Percentiles rank a stretch among this genome's conserved stretches.
Evolutionary conservation across 2,888 invertebrate genomes (phyloP).

Genomic region (Cylindroiulus punctatus): DNA sequence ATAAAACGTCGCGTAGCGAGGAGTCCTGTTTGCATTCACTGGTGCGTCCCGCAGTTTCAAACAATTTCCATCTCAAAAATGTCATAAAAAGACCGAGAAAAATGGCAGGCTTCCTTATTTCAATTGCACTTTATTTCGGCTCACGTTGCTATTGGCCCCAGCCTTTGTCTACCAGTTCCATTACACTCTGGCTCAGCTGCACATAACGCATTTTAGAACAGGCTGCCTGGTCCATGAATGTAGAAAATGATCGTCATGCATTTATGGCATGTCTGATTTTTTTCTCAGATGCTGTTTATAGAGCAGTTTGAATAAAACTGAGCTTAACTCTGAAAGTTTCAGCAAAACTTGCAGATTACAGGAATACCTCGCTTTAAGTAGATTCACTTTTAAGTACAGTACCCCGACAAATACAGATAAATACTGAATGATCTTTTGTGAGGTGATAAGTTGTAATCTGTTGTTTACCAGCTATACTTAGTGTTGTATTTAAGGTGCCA

Average conservation of each 20-base stretch:
- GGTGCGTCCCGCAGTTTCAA: slow-evolving; percentile 21
- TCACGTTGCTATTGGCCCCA: background rate
- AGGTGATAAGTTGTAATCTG: too few relatives aligned
- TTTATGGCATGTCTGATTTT: background rate
- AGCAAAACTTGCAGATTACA: too few relatives aligned
- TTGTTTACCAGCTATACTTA: too few relatives aligned
- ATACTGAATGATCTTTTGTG: too few relatives aligned
- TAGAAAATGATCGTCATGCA: background rate
- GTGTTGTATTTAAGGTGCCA: too few relatives aligned
- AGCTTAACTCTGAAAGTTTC: too few relatives aligned
- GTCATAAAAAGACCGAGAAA: slow-evolving; percentile 15
- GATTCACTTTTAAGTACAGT: too few relatives aligned
- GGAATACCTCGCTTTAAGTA: too few relatives aligned
- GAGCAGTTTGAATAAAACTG: background rate
- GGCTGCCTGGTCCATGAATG: background rate
- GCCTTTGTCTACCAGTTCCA: background rate
- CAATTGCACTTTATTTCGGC: background rate
- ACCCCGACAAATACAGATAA: too few relatives aligned
- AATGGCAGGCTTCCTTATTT: background rate
- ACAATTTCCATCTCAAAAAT: slow-evolving; percentile 19
- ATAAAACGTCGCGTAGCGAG: background rate
- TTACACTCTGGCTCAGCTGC: background rate
- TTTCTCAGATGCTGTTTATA: background rate
- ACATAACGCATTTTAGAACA: background rate
- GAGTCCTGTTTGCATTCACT: slow-evolving; percentile 17